Evolutionary conservation across 2,113 vertebrate genomes (phyloP).

Genomic region (Rhodinocichla rosea): DNA sequence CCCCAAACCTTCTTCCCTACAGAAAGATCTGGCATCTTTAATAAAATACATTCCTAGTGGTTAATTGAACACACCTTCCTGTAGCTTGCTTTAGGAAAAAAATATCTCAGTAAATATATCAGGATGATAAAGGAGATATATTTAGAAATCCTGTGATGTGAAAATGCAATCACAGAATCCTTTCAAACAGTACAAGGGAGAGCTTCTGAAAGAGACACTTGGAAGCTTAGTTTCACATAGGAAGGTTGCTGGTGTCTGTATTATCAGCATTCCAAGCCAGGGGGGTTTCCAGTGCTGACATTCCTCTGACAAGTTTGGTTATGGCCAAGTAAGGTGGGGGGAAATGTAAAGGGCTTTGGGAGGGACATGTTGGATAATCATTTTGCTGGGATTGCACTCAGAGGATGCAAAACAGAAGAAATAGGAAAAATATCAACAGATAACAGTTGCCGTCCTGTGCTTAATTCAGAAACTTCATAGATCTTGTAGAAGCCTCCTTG

Average conservation of each 20-base stretch:
- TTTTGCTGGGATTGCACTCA: background rate
- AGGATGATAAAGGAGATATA: background rate
- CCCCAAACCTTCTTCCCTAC: background rate
- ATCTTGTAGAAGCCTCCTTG: background rate
- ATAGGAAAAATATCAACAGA: background rate
- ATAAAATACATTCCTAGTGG: background rate
- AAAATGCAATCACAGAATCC: background rate
- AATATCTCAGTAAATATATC: background rate
- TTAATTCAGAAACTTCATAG: background rate
- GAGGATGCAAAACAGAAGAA: background rate
- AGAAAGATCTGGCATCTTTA: background rate
- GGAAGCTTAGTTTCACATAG: background rate
- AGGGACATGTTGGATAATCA: background rate
- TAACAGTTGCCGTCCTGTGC: fast-evolving
- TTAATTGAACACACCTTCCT: background rate
- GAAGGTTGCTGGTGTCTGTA: background rate
- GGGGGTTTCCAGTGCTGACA: background rate
- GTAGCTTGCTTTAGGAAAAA: background rate
- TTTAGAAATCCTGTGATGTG: background rate
- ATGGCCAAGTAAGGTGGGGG: background rate
- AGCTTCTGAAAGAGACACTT: background rate
- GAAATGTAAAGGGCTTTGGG: background rate
- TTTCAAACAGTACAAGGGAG: background rate
- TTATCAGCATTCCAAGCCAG: background rate
- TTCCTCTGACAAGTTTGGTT: background rate